Base-by-base conservation (phyloP, 2,888 invertebrate species). In the Eupithecia insigniata region DNA sequence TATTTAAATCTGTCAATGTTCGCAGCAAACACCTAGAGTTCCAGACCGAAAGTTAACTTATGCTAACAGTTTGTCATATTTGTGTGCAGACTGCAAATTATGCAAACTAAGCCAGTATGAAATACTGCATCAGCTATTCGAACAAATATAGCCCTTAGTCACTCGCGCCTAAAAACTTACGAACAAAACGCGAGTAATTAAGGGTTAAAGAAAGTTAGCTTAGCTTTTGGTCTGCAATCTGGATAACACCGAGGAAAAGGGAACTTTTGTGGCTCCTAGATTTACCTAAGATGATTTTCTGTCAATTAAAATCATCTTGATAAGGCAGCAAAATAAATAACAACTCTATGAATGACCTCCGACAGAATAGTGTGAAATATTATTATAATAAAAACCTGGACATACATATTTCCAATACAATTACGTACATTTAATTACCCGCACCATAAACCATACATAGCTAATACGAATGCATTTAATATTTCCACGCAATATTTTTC, bases 401-500 rank as follows among this genome's bases (percentile, higher is more conserved):
- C 43, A 26, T 32, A 51, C 43, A 26, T 32, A 51, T 28, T 22
- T 34, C 36, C 34, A 55, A 18, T 28, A 28, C 58, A 60, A 60
- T 22, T 26, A 12, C 61, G 8, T 16, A 10, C 22, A 64, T 64
- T n/a, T n/a, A n/a, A 36, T 34, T n/a, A 61, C 4, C 22, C 34
- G 8, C 36, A 12, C 36, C 64, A 64, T 64, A 64, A 64, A 39
- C 64, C 36, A 39, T 26, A 64, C 36, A n/a, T 16, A 62, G 10
- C 1, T 32, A 32, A 62, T 22, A 62, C 36, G 73, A 76, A 71
- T 75, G 76, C 72, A 72, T 78, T 76, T 78, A 78, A 78, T 77
- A 79, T 76, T 73, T 75, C 79, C 77, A 58, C 68, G 77, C 77
- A 74, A 79, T 78, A 79, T 79, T 78, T 79, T 79, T 79, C 76